Evolutionary conservation across 2,888 invertebrate species (phyloP).

Genomic region (Netelia virgata): DNA sequence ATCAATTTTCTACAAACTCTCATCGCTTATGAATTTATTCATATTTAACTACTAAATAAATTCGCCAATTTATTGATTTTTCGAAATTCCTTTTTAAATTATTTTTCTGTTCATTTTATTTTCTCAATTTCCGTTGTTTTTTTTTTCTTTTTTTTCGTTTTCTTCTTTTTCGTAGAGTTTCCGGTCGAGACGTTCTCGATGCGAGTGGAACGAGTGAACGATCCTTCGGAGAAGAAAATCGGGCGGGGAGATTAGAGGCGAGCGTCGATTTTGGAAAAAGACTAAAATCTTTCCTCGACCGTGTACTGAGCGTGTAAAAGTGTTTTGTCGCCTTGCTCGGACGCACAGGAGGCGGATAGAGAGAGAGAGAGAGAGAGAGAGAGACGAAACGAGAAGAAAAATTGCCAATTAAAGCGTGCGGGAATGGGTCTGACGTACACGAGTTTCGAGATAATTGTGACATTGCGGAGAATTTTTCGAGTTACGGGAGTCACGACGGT

Average conservation of each 20-base stretch:
- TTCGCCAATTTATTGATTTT: too few relatives aligned
- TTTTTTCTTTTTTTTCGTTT: too few relatives aligned
- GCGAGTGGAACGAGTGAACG: background rate
- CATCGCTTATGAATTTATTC: too few relatives aligned
- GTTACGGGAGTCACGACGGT: slow-evolving; percentile 74
- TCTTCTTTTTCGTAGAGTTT: background rate
- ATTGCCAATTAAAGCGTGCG: slow-evolving; percentile 62
- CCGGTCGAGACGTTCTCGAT: background rate
- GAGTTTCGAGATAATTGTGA: slow-evolving; percentile 86
- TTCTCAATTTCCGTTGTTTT: background rate
- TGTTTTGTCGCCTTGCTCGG: background rate
- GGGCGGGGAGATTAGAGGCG: background rate
- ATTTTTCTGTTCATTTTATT: background rate
- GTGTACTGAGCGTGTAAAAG: background rate
- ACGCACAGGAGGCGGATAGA: slow-evolving; percentile 13
- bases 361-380: background rate
- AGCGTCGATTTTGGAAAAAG: background rate
- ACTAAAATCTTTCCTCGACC: background rate
- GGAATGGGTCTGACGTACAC: slow-evolving; percentile 87
- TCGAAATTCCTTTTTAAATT: background rate
- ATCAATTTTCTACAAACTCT: background rate
- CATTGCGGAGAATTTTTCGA: slow-evolving; percentile 84
- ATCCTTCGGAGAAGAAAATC: background rate
- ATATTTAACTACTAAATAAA: too few relatives aligned
- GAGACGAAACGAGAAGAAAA: background rate